phyloP scores from a whole-genome alignment of 2,113 vertebrate genomes.

The Pipra filicauda region DNA sequence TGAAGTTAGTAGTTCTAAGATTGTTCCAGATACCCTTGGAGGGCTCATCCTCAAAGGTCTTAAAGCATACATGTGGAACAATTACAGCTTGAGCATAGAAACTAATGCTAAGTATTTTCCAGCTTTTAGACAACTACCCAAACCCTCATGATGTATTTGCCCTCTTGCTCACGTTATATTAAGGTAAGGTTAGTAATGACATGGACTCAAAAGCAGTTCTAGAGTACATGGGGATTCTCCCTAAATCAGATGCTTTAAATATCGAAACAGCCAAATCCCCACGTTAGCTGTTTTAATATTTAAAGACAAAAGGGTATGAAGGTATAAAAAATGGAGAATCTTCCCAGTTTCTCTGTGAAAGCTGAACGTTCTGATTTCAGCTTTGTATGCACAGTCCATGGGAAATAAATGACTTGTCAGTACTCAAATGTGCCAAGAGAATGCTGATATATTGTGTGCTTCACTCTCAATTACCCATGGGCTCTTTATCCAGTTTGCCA shows the following conservation, averaged over 20 bases:
- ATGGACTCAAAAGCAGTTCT: neutral
- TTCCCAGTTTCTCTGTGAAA: neutral
- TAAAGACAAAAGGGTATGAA: neutral
- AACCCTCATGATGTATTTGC: neutral
- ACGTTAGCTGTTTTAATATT: neutral
- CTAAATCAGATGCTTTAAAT: neutral
- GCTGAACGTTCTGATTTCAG: neutral
- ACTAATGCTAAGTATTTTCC: neutral
- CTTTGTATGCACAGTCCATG: neutral
- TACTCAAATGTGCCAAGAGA: neutral
- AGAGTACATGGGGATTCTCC: neutral
- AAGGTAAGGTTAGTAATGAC: neutral
- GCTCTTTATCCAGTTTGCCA: conserved; percentile 7
- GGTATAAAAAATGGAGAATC: neutral
- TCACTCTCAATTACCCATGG: conserved; percentile 1
- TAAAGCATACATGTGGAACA: neutral
- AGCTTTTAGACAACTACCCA: neutral
- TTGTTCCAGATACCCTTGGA: neutral
- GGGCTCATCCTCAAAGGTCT: neutral
- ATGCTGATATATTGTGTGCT: neutral
- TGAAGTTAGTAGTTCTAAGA: neutral
- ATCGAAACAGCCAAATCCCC: too few relatives aligned
- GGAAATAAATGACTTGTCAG: conserved; percentile 38
- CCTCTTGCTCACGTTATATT: neutral
- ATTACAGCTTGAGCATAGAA: neutral